phyloP scores from a whole-genome alignment of 2,113 vertebrate species.

The Barbus barbus region DNA sequence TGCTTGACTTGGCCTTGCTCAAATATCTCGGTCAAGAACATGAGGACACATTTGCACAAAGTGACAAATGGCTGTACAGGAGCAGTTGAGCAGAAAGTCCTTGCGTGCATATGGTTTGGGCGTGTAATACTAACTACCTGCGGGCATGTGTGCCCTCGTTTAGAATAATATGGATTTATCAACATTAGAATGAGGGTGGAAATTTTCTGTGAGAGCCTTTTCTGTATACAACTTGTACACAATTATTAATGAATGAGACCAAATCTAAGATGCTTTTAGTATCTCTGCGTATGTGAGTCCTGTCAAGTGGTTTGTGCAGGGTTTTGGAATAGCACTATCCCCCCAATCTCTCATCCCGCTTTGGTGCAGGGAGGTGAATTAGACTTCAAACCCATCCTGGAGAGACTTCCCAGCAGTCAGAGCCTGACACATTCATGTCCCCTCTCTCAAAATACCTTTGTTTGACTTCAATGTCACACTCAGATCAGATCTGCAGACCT shows the following conservation, averaged over 20 bases:
- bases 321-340: not conserved
- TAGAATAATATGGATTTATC: not conserved
- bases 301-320: not conserved
- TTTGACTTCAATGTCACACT: slow-evolving; percentile 46
- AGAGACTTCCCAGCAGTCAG: slow-evolving; percentile 16
- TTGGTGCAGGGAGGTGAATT: slow-evolving; percentile 27
- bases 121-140: not conserved
- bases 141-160: not conserved
- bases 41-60: not conserved
- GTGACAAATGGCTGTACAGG: not conserved
- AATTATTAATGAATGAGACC: not conserved
- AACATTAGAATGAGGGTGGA: not conserved
- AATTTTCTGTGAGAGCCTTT: not conserved
- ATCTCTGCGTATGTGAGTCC: not conserved
- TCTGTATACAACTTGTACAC: not conserved
- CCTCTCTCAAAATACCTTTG: slow-evolving; percentile 40
- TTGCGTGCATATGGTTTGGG: not conserved
- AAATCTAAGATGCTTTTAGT: not conserved
- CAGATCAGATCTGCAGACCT: slow-evolving; percentile 42
- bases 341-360: not conserved
- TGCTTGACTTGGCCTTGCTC: not conserved
- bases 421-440: slow-evolving; percentile 37
- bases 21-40: not conserved
- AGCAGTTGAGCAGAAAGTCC: not conserved
- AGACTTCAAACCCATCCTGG: slow-evolving; percentile 36